These are phyloP conservation scores for Anarsia innoxiella DNA, from an alignment of 2,888 invertebrate species.

Conservation along the genomic window DNA sequence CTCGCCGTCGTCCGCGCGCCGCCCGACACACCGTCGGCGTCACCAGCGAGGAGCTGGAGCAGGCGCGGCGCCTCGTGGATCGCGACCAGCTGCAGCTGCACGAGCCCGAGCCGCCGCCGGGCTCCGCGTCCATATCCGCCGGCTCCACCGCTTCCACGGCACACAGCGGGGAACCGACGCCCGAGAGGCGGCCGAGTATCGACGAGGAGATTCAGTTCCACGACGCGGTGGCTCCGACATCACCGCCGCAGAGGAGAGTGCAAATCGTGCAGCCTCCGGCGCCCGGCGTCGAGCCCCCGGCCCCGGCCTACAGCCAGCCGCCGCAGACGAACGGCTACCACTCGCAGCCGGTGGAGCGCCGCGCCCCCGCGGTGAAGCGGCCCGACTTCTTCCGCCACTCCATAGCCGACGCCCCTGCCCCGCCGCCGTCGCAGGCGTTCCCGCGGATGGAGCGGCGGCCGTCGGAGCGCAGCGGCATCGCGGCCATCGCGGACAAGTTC, in stretches of 20 bases:
- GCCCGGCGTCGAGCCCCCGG: constrained; percentile 36
- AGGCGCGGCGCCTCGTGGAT: constrained; percentile 85
- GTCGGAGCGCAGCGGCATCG: constrained; percentile 53
- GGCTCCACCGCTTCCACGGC: constrained; percentile 42
- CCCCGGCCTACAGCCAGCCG: too few species aligned
- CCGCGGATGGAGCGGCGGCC: constrained; percentile 39
- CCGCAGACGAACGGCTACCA: too few species aligned
- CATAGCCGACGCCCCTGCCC: constrained; percentile 38
- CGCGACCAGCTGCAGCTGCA: constrained; percentile 36
- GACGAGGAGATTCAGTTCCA: constrained; percentile 42
- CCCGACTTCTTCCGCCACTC: constrained; percentile 61
- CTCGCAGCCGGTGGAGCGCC: constrained; percentile 40
- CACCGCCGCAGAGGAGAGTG: constrained; percentile 36
- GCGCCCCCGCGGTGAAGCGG: constrained; percentile 36
- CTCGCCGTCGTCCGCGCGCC: constrained; percentile 77
- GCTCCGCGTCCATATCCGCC: constrained; percentile 42
- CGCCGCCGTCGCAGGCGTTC: constrained; percentile 13
- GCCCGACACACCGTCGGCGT: constrained; percentile 89
- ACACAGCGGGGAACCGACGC: constrained; percentile 40
- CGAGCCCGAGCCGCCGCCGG: constrained; percentile 35
- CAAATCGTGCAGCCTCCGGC: constrained; percentile 43
- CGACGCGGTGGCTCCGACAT: constrained; percentile 39
- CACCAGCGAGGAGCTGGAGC: constrained; percentile 85
- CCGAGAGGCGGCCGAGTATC: constrained; percentile 46
- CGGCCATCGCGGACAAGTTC: constrained; percentile 59